Base-by-base conservation (phyloP, 2,113 vertebrate genomes). In the Calyptomena viridis region DNA sequence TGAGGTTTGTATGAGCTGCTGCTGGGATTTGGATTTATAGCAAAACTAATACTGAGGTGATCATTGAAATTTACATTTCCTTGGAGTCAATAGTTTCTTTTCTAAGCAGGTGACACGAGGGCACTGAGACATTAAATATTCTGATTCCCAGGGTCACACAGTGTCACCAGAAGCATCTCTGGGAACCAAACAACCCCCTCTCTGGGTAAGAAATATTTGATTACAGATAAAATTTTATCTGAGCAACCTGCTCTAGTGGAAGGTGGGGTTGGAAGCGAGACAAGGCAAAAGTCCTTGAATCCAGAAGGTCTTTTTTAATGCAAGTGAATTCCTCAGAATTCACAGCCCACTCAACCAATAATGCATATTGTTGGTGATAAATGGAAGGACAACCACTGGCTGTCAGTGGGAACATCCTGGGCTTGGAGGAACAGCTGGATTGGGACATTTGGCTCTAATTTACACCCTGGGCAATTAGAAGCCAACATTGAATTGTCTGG, bases 391-490 rank as follows among this genome's bases (percentile, higher is more conserved):
- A 56, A 58, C 52, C 15, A 2, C 55, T 31, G 59, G 73, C 11
- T 74, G 71, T 4, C 67, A 88, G 89, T 50, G 49, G 91, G 47
- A 76, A 14, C 23, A 3, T 2, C 0, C 5, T 20, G 63, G 84
- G 46, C 69, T 23, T 44, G 79, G 49, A 47, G 33, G 64, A 94
- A 63, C 81, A 87, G 81, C 87, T 95, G 89, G 66, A 64, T 71
- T 78, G 71, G 53, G 81, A 72, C 40, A 35, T 66, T 9, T 50
- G 84, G 46, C 72, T 88, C 83, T 60, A 18, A 6, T 4, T 42
- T 8, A 12, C 12, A 25, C 37, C 31, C 73, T 40, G 67, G 64
- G 63, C 84, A 85, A 91, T 82, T 46, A 73, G 81, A 31, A 85
- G 20, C 75, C 59, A 44, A 42, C 82, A 12, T 21, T 80, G 80